Conservation (phyloP, 2,888 invertebrate species). For the Leptopilina syphax region DNA sequence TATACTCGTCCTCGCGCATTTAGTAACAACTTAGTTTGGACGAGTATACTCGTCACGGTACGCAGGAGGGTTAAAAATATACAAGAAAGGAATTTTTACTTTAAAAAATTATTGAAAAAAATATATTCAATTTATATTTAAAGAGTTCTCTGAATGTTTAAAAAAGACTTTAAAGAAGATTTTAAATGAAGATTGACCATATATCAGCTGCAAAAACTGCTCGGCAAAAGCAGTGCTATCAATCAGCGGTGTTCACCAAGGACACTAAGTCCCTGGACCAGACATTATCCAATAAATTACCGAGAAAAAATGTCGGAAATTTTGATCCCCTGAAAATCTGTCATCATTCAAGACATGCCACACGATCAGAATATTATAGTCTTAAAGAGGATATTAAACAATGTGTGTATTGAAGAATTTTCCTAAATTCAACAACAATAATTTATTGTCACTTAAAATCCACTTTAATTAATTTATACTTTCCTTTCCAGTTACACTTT, state of each 20-base stretch:
- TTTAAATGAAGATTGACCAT: background rate
- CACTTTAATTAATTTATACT: too few relatives aligned
- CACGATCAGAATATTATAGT: background rate
- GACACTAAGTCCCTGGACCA: slow-evolving; percentile 49
- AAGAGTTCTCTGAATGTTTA: too few relatives aligned
- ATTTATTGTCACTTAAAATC: too few relatives aligned
- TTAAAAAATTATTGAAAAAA: background rate
- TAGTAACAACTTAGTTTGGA: too few relatives aligned
- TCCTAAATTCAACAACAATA: background rate
- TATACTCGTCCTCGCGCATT: too few relatives aligned
- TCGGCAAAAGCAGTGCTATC: slow-evolving; percentile 47
- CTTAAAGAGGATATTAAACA: background rate
- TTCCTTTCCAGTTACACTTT: too few relatives aligned
- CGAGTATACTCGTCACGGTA: too few relatives aligned
- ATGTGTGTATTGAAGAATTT: background rate
- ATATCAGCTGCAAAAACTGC: background rate
- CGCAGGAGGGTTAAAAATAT: too few relatives aligned
- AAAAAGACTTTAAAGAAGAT: background rate
- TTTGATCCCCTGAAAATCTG: slow-evolving; percentile 50
- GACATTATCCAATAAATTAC: slow-evolving; percentile 51
- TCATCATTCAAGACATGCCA: slow-evolving; percentile 42
- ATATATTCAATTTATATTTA: background rate
- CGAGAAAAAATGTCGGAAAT: slow-evolving; percentile 51
- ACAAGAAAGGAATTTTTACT: too few relatives aligned
- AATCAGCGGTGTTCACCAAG: slow-evolving; percentile 53